Evolutionary conservation across 2,888 invertebrate species (phyloP).

Genomic region (Autographa pulchrina): DNA sequence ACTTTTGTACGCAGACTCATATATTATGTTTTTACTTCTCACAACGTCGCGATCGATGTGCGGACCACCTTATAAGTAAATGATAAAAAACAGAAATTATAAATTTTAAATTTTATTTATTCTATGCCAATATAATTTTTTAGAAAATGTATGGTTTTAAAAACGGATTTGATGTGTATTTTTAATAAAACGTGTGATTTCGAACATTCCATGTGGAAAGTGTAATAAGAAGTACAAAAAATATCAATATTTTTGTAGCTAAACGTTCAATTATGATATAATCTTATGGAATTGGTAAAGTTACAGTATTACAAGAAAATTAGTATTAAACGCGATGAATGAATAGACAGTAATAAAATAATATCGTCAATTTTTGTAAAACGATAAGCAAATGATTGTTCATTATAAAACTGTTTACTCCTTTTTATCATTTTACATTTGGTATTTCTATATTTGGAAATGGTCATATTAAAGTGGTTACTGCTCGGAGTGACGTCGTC

Average conservation of each 20-base stretch:
- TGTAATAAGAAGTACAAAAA: slow-evolving; percentile 88
- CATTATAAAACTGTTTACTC: slow-evolving; percentile 73
- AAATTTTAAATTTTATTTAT: slow-evolving; percentile 80
- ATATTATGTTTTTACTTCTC: slow-evolving; percentile 18
- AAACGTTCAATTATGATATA: slow-evolving; percentile 75
- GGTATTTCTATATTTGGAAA: slow-evolving; percentile 79
- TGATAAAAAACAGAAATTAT: slow-evolving; percentile 63
- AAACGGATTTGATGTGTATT: slow-evolving; percentile 78
- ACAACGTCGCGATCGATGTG: slow-evolving; percentile 28
- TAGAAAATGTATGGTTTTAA: slow-evolving; percentile 70
- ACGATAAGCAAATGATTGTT: slow-evolving; percentile 66
- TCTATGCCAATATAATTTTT: slow-evolving; percentile 75
- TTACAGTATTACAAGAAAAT: slow-evolving; percentile 84
- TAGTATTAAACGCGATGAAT: slow-evolving; percentile 74
- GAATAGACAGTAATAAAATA: slow-evolving; percentile 66
- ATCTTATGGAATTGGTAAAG: slow-evolving; percentile 81
- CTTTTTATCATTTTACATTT: slow-evolving; percentile 82
- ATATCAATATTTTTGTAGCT: slow-evolving; percentile 87
- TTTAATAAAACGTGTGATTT: slow-evolving; percentile 83
- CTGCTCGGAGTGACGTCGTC: slow-evolving; percentile 66
- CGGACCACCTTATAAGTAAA: slow-evolving; percentile 63
- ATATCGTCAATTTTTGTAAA: slow-evolving; percentile 75
- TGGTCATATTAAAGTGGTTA: slow-evolving; percentile 72
- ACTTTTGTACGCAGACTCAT: slow-evolving; percentile 17
- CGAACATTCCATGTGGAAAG: slow-evolving; percentile 86